Percentiles rank a stretch among this genome's conserved stretches.
Conservation (phyloP, 2,797 vertebrate genomes). For the Cetoscarus ocellatus region DNA sequence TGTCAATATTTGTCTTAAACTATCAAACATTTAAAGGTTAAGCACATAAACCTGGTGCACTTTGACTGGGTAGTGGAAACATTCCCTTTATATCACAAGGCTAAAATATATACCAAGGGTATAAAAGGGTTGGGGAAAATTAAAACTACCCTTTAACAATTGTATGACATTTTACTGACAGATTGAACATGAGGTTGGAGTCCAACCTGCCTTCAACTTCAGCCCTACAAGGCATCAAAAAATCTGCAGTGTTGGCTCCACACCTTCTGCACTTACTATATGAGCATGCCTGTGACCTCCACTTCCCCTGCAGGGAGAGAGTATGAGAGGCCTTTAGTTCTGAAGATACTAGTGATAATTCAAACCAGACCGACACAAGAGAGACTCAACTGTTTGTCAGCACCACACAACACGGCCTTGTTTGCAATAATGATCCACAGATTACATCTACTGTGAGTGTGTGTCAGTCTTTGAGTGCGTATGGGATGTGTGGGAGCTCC, state of each 20-base stretch:
- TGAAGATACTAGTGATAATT: conserved; percentile 73
- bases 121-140: neutral
- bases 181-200: conserved; percentile 14
- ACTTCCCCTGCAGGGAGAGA: conserved; percentile 35
- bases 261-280: conserved; percentile 22
- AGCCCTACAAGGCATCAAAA: conserved; percentile 25
- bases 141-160: neutral
- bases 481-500: conserved; percentile 33
- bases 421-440: conserved; percentile 76
- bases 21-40: neutral
- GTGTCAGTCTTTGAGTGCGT: conserved; percentile 48
- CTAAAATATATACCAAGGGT: neutral
- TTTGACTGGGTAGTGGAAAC: neutral
- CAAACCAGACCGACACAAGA: conserved; percentile 68
- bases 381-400: conserved; percentile 66
- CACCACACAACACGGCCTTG: conserved; percentile 75
- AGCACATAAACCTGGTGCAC: neutral
- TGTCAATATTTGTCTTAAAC: conserved; percentile 2
- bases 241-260: conserved; percentile 23
- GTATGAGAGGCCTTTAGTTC: conserved; percentile 52
- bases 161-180: conserved; percentile 7
- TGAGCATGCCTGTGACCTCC: conserved; percentile 43
- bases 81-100: neutral
- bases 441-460: conserved; percentile 63
- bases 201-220: conserved; percentile 2